Base-by-base conservation (phyloP, 2,797 vertebrate species). In the Sphaeramia orbicularis region DNA sequence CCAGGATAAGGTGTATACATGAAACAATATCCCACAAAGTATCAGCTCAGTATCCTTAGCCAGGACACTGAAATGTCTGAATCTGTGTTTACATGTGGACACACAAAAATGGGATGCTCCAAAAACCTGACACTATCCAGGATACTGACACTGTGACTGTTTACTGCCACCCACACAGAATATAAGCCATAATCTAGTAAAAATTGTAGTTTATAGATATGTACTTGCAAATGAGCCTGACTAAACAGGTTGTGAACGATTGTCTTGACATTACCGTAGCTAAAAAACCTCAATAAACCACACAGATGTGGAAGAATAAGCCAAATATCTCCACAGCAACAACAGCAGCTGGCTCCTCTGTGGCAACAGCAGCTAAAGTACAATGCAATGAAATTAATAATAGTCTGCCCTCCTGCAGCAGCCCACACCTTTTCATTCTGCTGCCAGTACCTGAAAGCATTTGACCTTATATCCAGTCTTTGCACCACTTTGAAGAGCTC, bases 391-490 rank as follows among this genome's bases (percentile, higher is more conserved):
- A 63, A 36, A 62, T 63, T 36, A 79, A 75, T 60, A 57, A 78
- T 10, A 67, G 41, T 21, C 35, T 64, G 15, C 37, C 37, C 35
- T 76, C 40, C 54, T 63, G 40, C 36, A n/a, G 56, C n/a, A 65
- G 27, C 24, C 63, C 41, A 74, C 62, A 76, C 27, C 48, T 83
- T 82, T 71, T 78, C 44, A 67, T 41, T 35, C 50, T 13, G 65
- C 60, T 71, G 45, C 55, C 40, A 44, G n/a, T 0, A 21, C 63
- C 63, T 52, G 74, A 71, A 69, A 64, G 65, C 72, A 30, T 84
- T 75, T 91, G 85, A 91, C 89, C 88, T 92, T 91, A 87, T 84
- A 51, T 47, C 71, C 78, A 57, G 10, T 78, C 76, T 53, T 57
- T 60, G 55, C 78, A 74, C 60, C 51, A 47, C 66, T 84, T 88